Evolutionary conservation across 64 coral and sea anemone species (phyloP), one percentile per base, ranked within the genome.

Genomic region (Exaiptasia diaphana): DNA sequence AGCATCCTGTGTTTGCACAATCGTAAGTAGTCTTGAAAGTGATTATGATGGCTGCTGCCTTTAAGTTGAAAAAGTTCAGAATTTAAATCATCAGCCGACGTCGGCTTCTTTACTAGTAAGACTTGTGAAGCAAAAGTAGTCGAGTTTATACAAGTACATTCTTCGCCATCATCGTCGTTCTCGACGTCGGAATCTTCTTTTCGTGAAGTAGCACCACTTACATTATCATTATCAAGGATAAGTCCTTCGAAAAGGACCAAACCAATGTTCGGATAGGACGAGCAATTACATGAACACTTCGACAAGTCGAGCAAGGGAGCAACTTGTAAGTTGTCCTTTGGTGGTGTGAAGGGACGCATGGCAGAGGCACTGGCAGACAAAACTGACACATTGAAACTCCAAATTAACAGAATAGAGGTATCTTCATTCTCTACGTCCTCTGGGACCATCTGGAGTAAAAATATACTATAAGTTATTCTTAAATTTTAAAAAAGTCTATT

Each of bases 371-470:
- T 36, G 18, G 71, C 72, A 33, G 75, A 70, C 60, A 56, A 69
- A 9, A 23, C 74, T 14, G 50, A 32, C 8, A 58, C 7, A n/a
- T 71, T 63, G 23, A 67, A 79, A 17, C 79, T 68, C 62, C 85
- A 88, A 2, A 80, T 59, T 27, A 88, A 34, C 0, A 18, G 61
- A 53, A 88, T 80, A 44, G 26, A 55, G 10, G 65, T 41, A 0
- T 70, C 76, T 4, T 88, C 30, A 10, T 88, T 64, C 40, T 88
- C 75, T 1, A 59, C 77, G 48, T 68, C 83, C 43, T 86, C 44
- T 25, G 83, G 58, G 35, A 20, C 34, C 79, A 88, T 50, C 85
- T 88, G 12, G 36, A 40, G 12, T n/a, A n/a, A n/a, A n/a, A n/a
- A n/a, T n/a, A n/a, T n/a, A n/a, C n/a, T n/a, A n/a, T n/a, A n/a